These are phyloP conservation scores for Halcyon chelicuti DNA, from an alignment of 2,797 vertebrate species.

Conservation along the genomic window DNA sequence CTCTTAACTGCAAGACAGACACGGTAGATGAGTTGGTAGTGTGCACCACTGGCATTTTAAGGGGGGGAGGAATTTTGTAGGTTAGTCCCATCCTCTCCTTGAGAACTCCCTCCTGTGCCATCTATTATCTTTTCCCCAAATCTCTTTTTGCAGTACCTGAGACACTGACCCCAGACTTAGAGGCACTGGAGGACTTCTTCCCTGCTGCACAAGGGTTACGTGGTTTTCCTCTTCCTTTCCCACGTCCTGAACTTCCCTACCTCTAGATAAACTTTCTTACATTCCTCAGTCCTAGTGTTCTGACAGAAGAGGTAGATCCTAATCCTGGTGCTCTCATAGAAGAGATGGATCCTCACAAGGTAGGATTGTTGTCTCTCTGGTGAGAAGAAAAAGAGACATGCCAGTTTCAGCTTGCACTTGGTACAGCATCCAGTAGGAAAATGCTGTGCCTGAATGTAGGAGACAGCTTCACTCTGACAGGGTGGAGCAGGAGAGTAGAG, in stretches of 20 bases:
- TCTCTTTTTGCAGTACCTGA: neutral
- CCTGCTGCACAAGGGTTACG: neutral
- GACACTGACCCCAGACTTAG: neutral
- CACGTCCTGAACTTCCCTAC: neutral
- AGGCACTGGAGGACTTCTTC: neutral
- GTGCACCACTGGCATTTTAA: neutral
- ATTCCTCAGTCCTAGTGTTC: neutral
- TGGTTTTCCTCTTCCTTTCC: neutral
- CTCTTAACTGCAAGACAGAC: neutral
- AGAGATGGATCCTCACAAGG: neutral
- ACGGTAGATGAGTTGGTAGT: neutral
- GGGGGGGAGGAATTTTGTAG: neutral
- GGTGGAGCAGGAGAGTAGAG: neutral
- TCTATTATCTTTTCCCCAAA: neutral
- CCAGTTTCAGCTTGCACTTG: neutral
- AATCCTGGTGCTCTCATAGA: neutral
- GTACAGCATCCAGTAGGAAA: neutral
- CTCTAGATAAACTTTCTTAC: neutral
- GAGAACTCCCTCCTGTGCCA: neutral
- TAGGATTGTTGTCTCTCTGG: neutral
- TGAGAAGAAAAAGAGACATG: neutral
- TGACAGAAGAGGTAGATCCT: neutral
- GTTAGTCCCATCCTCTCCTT: neutral
- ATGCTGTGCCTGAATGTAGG: neutral
- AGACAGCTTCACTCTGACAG: neutral